Base-by-base conservation (phyloP, 2,888 invertebrate genomes). In the Dasysyrphus tricinctus region DNA sequence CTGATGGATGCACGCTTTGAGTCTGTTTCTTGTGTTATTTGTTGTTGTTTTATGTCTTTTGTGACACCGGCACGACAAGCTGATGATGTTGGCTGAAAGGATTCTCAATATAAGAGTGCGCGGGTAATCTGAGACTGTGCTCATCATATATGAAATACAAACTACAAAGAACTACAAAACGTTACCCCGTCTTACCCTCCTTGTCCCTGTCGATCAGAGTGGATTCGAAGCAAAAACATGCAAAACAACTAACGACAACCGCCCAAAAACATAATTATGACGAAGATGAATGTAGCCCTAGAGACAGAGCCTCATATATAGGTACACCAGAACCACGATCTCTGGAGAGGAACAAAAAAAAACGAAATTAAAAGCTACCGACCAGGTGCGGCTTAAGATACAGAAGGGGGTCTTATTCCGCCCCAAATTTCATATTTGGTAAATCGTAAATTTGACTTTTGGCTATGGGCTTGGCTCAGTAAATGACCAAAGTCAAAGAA, bases 261-360 rank as follows among this genome's bases (percentile, higher is more conserved):
- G 78, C 86, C 81, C 86, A 86, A 86, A 86, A 82, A 86, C 86
- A 79, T 86, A 86, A 86, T 86, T 82, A 86, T 86, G 86, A 86
- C 86, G 86, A 86, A 86, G 86, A 86, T 86, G 86, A 86, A 86
- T 86, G 86, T 86, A 86, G 82, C 86, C 86, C 86, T 78, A 75
- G 86, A 86, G 81, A 79, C 86, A 61, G 86, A 70, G n/a, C 73
- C 61, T 49, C 80, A 73, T 67, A n/a, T n/a, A 67, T 80, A 24
- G 69, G 51, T 39, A 61, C 72, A 78, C 70, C 32, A 49, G 16
- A 67, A 16, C 49, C 67, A 67, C 19, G 77, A 77, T 72, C 73
- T 54, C 32, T 32, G 44, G 12, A 29, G 24, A 32, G 24, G n/a
- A n/a, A n/a, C n/a, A n/a, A 44, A 29, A 16, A 16, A 37, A 56